phyloP scores from a whole-genome alignment of 92 coral and sea anemone genomes.

The Muricea muricata region DNA sequence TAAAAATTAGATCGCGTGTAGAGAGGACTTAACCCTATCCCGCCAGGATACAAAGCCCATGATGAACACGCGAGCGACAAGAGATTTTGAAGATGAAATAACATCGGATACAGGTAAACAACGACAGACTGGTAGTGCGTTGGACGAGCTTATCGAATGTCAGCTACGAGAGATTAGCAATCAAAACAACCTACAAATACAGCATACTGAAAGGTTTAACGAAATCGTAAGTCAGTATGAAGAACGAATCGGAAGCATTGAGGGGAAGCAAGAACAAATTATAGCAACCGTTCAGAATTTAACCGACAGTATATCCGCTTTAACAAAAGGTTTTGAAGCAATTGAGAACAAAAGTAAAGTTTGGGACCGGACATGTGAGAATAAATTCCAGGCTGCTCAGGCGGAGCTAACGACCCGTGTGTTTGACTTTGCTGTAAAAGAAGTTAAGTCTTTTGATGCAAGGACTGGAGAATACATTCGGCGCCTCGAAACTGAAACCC shows the following conservation, averaged over 20 bases:
- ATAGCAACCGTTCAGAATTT: background rate
- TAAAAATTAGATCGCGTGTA: too few species aligned
- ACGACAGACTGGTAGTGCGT: background rate
- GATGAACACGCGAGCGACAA: background rate
- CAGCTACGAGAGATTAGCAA: background rate
- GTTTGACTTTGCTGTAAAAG: background rate
- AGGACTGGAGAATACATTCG: background rate
- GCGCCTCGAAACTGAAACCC: background rate
- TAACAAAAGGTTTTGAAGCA: background rate
- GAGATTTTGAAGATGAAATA: background rate
- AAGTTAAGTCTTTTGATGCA: background rate
- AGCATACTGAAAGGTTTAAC: background rate
- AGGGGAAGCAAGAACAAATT: background rate
- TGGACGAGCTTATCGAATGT: background rate
- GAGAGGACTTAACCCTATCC: too few species aligned
- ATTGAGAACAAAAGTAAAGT: background rate
- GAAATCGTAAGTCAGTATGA: background rate
- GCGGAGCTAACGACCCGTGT: background rate
- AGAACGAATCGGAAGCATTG: background rate
- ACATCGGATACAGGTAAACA: background rate
- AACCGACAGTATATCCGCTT: background rate
- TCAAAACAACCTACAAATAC: background rate
- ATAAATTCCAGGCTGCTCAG: background rate
- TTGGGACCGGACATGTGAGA: background rate
- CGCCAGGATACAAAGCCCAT: background rate